These are phyloP conservation scores for Merops nubicus DNA, from an alignment of 2,113 vertebrate species.

Conservation along the genomic window DNA sequence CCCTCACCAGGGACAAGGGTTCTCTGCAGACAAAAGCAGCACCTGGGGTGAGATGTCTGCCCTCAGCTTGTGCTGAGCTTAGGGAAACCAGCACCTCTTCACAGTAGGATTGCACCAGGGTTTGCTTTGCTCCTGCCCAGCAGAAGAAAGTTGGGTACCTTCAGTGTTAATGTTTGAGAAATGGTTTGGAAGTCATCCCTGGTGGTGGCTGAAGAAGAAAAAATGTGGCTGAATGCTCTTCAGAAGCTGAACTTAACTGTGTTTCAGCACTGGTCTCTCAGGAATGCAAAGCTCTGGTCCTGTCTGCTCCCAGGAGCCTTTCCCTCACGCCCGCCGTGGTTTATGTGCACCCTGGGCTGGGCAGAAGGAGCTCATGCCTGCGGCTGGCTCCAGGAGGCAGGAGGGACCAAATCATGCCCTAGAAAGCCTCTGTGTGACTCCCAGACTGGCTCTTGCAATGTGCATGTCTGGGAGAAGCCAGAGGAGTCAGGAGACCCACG, in stretches of 20 bases:
- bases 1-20: not conserved
- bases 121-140: not conserved
- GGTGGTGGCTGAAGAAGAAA: not conserved
- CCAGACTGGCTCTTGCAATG: not conserved
- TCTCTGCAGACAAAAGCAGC: not conserved
- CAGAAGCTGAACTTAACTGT: not conserved
- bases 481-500: not conserved
- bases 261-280: not conserved
- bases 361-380: not conserved
- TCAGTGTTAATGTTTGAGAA: accelerated
- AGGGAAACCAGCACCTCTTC: not conserved
- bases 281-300: not conserved
- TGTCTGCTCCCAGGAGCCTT: not conserved
- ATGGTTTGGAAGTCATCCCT: not conserved
- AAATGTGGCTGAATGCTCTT: not conserved
- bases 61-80: not conserved
- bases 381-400: not conserved
- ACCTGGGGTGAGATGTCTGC: not conserved
- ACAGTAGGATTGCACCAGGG: not conserved
- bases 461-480: not conserved
- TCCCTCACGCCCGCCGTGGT: not conserved
- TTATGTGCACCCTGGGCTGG: accelerated
- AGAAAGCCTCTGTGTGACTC: not conserved
- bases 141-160: not conserved
- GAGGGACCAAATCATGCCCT: not conserved